Conservation (phyloP, 1,140 invertebrate species). For the Hylyphantes graminicola region DNA sequence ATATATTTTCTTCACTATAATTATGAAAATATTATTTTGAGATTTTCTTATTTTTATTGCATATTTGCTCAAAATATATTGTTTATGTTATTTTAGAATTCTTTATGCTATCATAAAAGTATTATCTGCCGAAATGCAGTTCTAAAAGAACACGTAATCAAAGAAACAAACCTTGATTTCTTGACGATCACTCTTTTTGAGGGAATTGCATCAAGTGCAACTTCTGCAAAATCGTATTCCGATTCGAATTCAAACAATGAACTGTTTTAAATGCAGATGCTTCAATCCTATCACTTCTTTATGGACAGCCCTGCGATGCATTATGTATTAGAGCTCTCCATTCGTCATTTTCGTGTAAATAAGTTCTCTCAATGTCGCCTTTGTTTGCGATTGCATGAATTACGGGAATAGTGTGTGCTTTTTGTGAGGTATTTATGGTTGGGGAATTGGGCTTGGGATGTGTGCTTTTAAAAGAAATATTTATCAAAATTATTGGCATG, state of each 20-base stretch:
- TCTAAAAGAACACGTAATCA: too few species aligned
- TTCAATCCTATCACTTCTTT: conserved; percentile 33
- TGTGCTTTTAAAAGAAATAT: too few species aligned
- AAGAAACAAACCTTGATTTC: too few species aligned
- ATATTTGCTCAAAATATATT: too few species aligned
- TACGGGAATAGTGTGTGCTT: background rate
- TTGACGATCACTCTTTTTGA: background rate
- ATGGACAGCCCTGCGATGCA: conserved; percentile 13
- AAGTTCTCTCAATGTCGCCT: background rate
- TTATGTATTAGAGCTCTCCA: conserved; percentile 35
- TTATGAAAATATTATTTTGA: too few species aligned
- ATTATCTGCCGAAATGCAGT: too few species aligned
- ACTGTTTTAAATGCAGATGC: conserved; percentile 52
- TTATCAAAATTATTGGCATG: too few species aligned
- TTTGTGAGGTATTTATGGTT: background rate
- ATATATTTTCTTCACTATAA: too few species aligned
- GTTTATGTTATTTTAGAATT: too few species aligned
- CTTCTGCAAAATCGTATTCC: conserved; percentile 29
- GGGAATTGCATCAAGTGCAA: background rate
- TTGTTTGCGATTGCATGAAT: conserved; percentile 7
- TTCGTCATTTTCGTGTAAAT: conserved; percentile 42
- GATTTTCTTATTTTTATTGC: too few species aligned
- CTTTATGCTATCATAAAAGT: too few species aligned
- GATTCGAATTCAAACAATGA: conserved; percentile 39
- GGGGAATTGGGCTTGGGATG: too few species aligned